Evolutionary conservation across 2,113 vertebrate species (phyloP).

Genomic region (Corythoichthys haematopterus): DNA sequence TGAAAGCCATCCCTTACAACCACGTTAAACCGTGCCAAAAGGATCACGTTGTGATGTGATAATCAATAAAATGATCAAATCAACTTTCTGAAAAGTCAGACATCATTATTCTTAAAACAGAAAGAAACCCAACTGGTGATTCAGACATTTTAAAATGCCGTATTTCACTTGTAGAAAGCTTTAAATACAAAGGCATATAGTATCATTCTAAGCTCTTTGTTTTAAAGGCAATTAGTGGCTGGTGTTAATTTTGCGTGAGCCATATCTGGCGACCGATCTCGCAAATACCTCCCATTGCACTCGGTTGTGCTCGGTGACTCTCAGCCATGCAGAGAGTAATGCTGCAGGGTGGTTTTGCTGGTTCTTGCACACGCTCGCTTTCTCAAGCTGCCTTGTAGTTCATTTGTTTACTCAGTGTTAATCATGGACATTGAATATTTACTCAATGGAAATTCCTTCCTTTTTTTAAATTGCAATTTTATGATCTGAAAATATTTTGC

Average conservation of each 20-base stretch:
- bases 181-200: no score
- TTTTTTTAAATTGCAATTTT: no score
- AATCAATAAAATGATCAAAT: neutral
- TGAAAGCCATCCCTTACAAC: neutral
- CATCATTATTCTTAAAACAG: neutral
- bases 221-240: neutral
- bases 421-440: constrained; percentile 6
- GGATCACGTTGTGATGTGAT: neutral
- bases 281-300: constrained; percentile 44
- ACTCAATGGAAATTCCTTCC: neutral
- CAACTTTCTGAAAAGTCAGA: neutral
- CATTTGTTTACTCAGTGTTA: constrained; percentile 19
- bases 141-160: neutral
- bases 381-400: constrained; percentile 2
- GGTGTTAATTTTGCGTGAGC: neutral
- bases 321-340: constrained; percentile 52
- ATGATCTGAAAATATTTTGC: no score
- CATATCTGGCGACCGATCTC: constrained; percentile 53
- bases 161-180: neutral
- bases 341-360: constrained; percentile 44
- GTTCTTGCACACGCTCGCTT: constrained; percentile 10
- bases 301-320: constrained; percentile 19
- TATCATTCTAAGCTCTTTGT: neutral
- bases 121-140: neutral
- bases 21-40: neutral